Base-by-base conservation (phyloP, 2,888 invertebrate genomes). In the Harmothoe impar region DNA sequence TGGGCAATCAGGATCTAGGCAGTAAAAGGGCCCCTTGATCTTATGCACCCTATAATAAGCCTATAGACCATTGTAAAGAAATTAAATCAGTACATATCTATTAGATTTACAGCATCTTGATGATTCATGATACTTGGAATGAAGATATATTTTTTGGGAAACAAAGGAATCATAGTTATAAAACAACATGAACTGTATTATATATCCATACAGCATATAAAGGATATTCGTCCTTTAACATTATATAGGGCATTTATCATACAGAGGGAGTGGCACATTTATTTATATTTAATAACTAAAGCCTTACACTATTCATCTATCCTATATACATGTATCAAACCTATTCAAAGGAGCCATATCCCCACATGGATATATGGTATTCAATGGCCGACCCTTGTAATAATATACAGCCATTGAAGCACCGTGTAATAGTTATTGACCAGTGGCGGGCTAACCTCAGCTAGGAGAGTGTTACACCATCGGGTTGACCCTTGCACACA, bases 331-430 rank as follows among this genome's bases (percentile, higher is more conserved):
- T 62, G 23, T 62, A 62, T 62, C 43, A 43, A 43, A 3, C 43
- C 3, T 43, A 43, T 43, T 43, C 10, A 3, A 7, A 10, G 10
- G 3, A 10, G 43, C 43, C 10, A 7, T 43, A 43, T 43, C 43
- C 43, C 43, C 43, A 43, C 43, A 43, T 3, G 5, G 5, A 43
- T 3, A 43, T 43, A 10, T 43, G 43, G 43, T 43, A 43, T 10
- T 43, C 43, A 43, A 43, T 43, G 10, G 43, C 43, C 31, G 29
- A 17, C 29, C 77, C 31, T 25, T n/a, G 17, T 17, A 77, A 25
- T 77, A 5, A 77, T 77, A 77, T 77, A 77, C 77, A 31, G 77
- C 77, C 31, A 77, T 77, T 77, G 25, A n/a, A 77, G 77, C 77
- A 77, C 77, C 1, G 31, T 31, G 20, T 77, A 31, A 77, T 77